A percentile compares a stretch with the other conserved stretches of the same genome.
Evolutionary conservation across 35 echinoderm and acorn worm species (phyloP).

Genomic region (Lytechinus pictus): DNA sequence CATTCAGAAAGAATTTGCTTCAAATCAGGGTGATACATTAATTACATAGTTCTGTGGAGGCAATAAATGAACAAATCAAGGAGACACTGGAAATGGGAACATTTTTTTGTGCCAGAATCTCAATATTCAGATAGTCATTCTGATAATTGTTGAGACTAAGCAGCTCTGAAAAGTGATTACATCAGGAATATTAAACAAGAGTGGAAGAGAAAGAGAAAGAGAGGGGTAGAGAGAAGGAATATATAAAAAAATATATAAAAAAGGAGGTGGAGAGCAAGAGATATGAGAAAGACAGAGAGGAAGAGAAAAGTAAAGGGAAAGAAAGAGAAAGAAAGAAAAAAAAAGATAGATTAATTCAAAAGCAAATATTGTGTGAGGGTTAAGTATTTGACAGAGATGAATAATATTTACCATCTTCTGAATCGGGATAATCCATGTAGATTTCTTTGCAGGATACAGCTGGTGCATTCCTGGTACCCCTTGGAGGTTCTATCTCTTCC

Average conservation of each 20-base stretch:
- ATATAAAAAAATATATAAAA: too few species aligned
- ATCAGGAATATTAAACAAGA: background rate
- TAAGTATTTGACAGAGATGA: background rate
- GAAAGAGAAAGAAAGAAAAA: background rate
- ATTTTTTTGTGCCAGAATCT: too few species aligned
- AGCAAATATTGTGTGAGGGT: background rate
- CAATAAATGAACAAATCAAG: too few species aligned
- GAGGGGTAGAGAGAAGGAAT: background rate
- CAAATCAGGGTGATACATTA: too few species aligned
- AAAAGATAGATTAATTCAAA: background rate
- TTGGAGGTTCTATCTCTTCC: background rate
- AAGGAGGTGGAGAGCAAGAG: background rate
- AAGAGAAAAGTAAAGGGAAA: background rate
- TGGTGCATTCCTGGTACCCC: conserved; percentile 6
- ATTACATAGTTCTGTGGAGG: too few species aligned
- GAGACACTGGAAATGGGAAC: too few species aligned
- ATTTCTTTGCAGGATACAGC: conserved; percentile 23
- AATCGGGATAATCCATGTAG: background rate
- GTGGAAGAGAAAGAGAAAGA: background rate
- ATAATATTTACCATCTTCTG: background rate
- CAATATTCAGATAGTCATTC: too few species aligned
- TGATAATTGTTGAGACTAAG: too few species aligned
- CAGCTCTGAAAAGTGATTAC: too few species aligned
- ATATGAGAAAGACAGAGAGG: background rate
- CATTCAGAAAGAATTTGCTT: too few species aligned